These are phyloP conservation scores for Patiria miniata DNA, from an alignment of 35 echinoderm and acorn worm species.

Conservation along the genomic window DNA sequence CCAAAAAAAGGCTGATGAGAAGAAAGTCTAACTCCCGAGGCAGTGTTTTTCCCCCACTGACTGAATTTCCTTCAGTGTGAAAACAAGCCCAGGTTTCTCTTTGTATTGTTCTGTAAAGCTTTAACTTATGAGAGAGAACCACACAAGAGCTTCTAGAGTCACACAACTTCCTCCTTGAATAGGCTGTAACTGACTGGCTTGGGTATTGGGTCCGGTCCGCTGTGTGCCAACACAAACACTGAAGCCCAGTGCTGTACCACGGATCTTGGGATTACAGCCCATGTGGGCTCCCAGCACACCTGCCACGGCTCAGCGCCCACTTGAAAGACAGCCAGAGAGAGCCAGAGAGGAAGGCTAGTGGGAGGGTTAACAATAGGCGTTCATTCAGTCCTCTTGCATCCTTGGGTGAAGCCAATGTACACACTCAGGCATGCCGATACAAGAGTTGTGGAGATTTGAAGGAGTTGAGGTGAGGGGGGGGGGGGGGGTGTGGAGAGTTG, in stretches of 20 bases:
- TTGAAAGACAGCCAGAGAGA: conserved; percentile 28
- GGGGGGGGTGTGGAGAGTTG: not conserved
- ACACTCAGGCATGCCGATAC: conserved; percentile 10
- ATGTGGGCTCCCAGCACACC: not conserved
- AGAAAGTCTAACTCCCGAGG: not conserved
- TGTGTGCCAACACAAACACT: conserved; percentile 24
- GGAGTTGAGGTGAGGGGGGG: no score
- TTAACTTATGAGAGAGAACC: not conserved
- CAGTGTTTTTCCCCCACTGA: not conserved
- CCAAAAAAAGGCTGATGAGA: not conserved
- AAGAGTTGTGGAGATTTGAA: not conserved
- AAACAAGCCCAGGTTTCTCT: conserved; percentile 2
- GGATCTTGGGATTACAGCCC: conserved; percentile 7
- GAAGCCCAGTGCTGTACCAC: not conserved
- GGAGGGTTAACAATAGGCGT: not conserved
- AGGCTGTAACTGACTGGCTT: conserved; percentile 26
- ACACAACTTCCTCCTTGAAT: conserved; percentile 5
- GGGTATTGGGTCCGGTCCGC: not conserved
- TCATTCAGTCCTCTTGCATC: not conserved
- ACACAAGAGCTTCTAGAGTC: not conserved
- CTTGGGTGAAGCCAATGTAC: not conserved
- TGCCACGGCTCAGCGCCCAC: conserved; percentile 22
- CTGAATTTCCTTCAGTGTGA: not conserved
- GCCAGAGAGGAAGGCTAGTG: not conserved
- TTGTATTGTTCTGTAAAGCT: conserved; percentile 5